Percentiles rank a stretch among this genome's conserved stretches.
Conservation (phyloP, 2,888 invertebrate genomes). For the Petrophora chlorosata region DNA sequence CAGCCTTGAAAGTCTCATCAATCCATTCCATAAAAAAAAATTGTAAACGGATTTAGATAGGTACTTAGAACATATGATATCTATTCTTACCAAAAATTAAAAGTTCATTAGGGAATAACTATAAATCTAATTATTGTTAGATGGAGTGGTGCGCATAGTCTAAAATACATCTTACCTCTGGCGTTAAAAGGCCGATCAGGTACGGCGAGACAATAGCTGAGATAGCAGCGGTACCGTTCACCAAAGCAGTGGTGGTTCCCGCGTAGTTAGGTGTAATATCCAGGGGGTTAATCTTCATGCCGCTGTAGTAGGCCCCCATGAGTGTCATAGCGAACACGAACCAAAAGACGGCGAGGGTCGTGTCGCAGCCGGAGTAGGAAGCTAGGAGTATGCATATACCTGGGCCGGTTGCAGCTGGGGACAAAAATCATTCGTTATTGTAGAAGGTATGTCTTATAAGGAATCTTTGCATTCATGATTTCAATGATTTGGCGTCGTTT, state of each 20-base stretch:
- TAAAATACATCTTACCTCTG: constrained; percentile 76
- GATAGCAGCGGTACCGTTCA: constrained; percentile 86
- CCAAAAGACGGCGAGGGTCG: constrained; percentile 80
- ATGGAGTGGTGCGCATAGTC: too few species aligned
- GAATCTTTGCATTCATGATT: too few species aligned
- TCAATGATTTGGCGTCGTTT: too few species aligned
- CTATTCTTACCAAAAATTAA: too few species aligned
- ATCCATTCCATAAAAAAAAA: too few species aligned
- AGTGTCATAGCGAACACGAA: constrained; percentile 86
- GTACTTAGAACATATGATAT: too few species aligned
- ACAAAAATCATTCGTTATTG: background rate
- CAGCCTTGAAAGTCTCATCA: too few species aligned
- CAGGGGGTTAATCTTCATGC: constrained; percentile 86
- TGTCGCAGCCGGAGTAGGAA: constrained; percentile 85
- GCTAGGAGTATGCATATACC: constrained; percentile 85
- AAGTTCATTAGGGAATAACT: too few species aligned
- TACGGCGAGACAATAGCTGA: constrained; percentile 86
- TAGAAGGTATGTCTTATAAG: constrained; percentile 13
- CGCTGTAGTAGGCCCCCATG: constrained; percentile 89
- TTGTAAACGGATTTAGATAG: too few species aligned
- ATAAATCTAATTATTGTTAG: too few species aligned
- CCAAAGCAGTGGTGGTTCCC: constrained; percentile 86
- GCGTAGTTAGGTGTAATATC: constrained; percentile 87
- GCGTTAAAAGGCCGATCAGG: constrained; percentile 84
- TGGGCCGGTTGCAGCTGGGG: constrained; percentile 85